Evolutionary conservation across 2,888 invertebrate species (phyloP).

Genomic region (Boloria euphrosyne): DNA sequence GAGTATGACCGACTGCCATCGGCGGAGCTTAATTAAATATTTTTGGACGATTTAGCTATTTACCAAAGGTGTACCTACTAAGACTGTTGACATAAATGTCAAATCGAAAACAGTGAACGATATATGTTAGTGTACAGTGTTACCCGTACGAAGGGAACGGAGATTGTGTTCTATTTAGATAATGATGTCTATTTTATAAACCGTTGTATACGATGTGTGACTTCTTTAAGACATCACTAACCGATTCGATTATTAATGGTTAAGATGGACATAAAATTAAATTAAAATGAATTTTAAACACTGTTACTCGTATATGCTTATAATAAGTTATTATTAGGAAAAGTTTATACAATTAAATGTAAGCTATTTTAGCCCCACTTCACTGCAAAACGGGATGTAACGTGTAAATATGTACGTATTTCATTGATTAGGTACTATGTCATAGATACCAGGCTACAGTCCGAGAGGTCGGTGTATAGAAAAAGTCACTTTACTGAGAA

Average conservation of each 20-base stretch:
- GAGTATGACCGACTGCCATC: constrained; percentile 48
- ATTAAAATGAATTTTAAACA: constrained; percentile 78
- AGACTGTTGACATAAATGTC: constrained; percentile 44
- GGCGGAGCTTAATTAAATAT: constrained; percentile 67
- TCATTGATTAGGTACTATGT: constrained; percentile 54
- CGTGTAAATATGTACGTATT: constrained; percentile 65
- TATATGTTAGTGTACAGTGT: constrained; percentile 47
- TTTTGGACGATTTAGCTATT: constrained; percentile 44
- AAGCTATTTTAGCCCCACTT: constrained; percentile 72
- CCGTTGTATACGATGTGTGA: constrained; percentile 81
- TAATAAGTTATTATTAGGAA: constrained; percentile 74
- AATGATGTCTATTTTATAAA: constrained; percentile 76
- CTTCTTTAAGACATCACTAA: constrained; percentile 71
- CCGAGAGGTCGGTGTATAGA: constrained; percentile 45
- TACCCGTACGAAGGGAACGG: constrained; percentile 42
- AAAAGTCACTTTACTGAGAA: constrained; percentile 54
- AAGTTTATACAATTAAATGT: constrained; percentile 74
- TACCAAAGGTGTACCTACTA: constrained; percentile 55
- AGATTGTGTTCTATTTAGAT: constrained; percentile 65
- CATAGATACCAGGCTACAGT: constrained; percentile 44
- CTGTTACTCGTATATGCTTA: constrained; percentile 80
- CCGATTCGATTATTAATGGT: constrained; percentile 67
- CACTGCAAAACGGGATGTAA: constrained; percentile 50
- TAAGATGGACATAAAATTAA: constrained; percentile 71
- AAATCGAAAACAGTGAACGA: constrained; percentile 42